Evolutionary conservation across 2,797 vertebrate genomes (phyloP).

Genomic region (Limosa lapponica): DNA sequence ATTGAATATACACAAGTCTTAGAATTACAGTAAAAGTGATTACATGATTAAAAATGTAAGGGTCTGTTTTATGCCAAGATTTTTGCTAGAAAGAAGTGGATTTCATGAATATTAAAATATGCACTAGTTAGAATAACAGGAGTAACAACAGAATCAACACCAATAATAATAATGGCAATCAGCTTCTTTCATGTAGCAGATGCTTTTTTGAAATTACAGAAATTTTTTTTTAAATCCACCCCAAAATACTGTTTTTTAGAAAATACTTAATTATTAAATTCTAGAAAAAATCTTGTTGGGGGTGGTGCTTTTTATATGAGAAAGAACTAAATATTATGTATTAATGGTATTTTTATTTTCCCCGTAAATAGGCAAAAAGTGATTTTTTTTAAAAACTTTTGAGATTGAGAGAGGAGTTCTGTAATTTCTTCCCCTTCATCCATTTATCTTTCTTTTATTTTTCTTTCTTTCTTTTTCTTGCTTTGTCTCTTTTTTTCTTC

Average conservation of each 20-base stretch:
- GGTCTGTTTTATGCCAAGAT: background rate
- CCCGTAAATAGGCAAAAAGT: background rate
- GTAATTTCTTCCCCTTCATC: background rate
- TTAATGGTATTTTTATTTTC: background rate
- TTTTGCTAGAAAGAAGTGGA: background rate
- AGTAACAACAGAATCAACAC: background rate
- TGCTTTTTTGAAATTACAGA: background rate
- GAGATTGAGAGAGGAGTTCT: background rate
- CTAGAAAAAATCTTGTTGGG: background rate
- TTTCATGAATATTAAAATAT: background rate
- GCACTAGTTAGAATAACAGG: background rate
- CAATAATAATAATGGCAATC: background rate
- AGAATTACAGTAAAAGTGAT: background rate
- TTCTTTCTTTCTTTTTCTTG: rapidly evolving
- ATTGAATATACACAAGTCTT: background rate
- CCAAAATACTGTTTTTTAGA: background rate
- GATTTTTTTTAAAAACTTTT: background rate
- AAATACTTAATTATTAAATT: background rate
- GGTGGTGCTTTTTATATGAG: rapidly evolving
- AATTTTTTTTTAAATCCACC: background rate
- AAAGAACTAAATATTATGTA: background rate
- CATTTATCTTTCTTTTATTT: background rate
- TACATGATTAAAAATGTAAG: slow-evolving; percentile 8
- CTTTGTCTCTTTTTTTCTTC: background rate
- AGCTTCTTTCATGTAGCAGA: background rate